Base-by-base conservation (phyloP, 2,888 invertebrate genomes). In the Dendrolimus pini region DNA sequence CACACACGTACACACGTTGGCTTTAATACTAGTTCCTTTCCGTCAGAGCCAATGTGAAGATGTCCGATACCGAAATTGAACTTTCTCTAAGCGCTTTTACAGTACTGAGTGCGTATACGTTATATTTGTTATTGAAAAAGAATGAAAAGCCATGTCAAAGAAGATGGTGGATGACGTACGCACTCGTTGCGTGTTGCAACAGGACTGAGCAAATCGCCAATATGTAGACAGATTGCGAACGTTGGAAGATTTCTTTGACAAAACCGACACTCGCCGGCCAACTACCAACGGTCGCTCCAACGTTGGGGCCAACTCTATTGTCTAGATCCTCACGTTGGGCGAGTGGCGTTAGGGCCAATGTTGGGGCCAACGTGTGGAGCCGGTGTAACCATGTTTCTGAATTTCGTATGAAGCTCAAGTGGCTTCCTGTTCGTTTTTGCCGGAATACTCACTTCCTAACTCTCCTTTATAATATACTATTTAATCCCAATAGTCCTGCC, bases 21-120 rank as follows among this genome's bases (percentile, higher is more conserved):
- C 59, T 58, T 55, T 52, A 59, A 56, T 14, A 14, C 14, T 58
- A 59, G 60, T 60, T 58, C 57, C 58, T 56, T 62, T 55, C 56
- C 57, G 56, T 58, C 62, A 58, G 55, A 41, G 60, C 62, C 60
- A 61, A 61, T 58, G 61, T 60, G 61, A 61, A 58, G 58, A 58
- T 61, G 58, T 59, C 54, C 58, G 58, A 61, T 58, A 58, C 59
- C 54, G 59, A 59, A 59, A 57, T 61, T 12, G 55, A 59, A 57
- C 41, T 54, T 54, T 41, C 54, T 54, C 54, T 54, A 41, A 41
- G 54, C 54, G 59, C 59, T 41, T 58, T 64, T 58, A 61, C 58
- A 54, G 58, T 60, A 61, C 55, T 57, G 60, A 60, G 59, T 14
- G 14, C 14, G 14, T 14, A 41, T 62, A 59, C 59, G 54, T 61